phyloP scores from a whole-genome alignment of 2,797 vertebrate species.

The Glossophaga mutica region DNA sequence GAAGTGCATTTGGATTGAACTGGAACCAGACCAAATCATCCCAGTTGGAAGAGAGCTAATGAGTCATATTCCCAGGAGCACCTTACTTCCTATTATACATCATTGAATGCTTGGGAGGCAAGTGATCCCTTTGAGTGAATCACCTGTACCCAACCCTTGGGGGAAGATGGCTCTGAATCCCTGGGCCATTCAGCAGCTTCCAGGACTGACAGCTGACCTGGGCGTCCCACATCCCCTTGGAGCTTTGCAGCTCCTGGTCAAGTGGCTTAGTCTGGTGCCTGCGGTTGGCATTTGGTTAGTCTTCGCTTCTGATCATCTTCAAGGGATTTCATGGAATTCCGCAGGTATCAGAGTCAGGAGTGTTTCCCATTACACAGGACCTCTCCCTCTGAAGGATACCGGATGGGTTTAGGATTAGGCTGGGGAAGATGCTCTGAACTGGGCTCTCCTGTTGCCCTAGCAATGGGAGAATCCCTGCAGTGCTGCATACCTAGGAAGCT shows the following conservation, averaged over 20 bases:
- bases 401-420: background rate
- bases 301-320: background rate
- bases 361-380: background rate
- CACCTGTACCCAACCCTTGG: background rate
- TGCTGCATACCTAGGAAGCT: background rate
- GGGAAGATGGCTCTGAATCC: background rate
- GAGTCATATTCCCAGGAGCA: background rate
- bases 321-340: background rate
- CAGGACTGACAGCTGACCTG: background rate
- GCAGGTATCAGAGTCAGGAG: background rate
- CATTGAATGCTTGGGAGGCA: background rate
- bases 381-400: background rate
- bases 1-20: constrained; percentile 38
- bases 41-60: background rate
- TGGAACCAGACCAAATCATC: background rate
- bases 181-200: background rate
- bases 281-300: background rate
- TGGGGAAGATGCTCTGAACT: background rate
- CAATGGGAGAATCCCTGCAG: background rate
- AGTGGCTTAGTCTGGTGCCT: background rate
- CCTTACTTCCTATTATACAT: background rate
- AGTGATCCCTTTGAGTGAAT: background rate
- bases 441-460: background rate
- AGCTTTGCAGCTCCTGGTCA: background rate
- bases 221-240: fast-evolving